Base-by-base conservation (phyloP, 2,797 vertebrate genomes). In the Typhlichthys eigenmanni region DNA sequence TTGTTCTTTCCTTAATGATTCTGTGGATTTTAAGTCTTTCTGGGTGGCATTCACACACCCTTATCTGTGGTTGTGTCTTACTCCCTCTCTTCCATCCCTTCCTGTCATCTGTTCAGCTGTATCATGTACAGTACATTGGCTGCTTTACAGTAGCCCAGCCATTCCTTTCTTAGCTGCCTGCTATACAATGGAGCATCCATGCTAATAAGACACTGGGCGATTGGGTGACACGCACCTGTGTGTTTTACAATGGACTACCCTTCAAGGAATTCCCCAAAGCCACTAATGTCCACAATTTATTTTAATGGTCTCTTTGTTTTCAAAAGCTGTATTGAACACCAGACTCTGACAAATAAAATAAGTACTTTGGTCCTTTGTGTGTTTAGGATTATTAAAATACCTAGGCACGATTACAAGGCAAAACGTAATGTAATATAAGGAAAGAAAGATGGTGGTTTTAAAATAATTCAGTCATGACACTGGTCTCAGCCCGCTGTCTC, bases 401-500 rank as follows among this genome's bases (percentile, higher is more conserved):
- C 7, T 43, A 43, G 38, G 38, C 38, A 43, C 38, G 9, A 9
- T 43, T 43, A 7, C 1, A 43, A 43, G 38, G 1, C 8, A 43
- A 43, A 43, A 43, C 7, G 2, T 8, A 43, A 43, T 29, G 38
- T 43, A 43, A 43, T 6, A 7, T 43, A 43, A 9, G 38, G 38
- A 43, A 43, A 43, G 1, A 43, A 43, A 13, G n/a, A 2, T 34
- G 1, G 13, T 56, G 13, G 24, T 54, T 29, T 29, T 38, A 55
- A 66, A 64, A 73, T 73, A 68, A 72, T 69, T 58, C 73, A 75
- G 68, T 76, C 81, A 69, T 74, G 71, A 49, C 46, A 38, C 54
- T 19, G 71, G 43, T 64, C 64, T 67, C 76, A 69, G 55, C 64
- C 63, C 68, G 19, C 11, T 11, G 77, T 71, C 69, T 83, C 72